Conservation (phyloP, 2,888 invertebrate genomes). For the Pseudeuparius sepicola region DNA sequence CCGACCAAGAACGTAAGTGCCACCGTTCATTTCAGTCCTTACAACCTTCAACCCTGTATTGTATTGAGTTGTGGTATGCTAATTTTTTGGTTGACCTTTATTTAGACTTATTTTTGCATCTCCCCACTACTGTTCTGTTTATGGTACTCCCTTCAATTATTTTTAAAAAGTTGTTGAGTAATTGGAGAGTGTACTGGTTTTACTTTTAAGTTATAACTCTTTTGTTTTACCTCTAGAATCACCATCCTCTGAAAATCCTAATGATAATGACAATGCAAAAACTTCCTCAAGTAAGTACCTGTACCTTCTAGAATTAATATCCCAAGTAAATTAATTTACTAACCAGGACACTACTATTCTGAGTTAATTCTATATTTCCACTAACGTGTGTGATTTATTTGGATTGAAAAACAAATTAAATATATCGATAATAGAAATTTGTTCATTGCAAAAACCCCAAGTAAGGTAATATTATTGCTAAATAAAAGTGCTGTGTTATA, state of each 20-base stretch:
- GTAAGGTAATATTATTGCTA: too few relatives aligned
- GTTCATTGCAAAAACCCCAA: too few relatives aligned
- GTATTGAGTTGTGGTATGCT: too few relatives aligned
- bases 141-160: neutral
- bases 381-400: too few relatives aligned
- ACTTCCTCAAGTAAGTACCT: conserved; percentile 40
- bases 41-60: conserved; percentile 3
- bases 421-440: too few relatives aligned
- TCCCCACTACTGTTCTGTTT: conserved; percentile 10
- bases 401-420: too few relatives aligned
- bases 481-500: too few relatives aligned
- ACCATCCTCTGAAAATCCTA: conserved; percentile 35
- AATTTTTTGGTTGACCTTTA: too few relatives aligned
- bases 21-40: too few relatives aligned
- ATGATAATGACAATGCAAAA: conserved; percentile 38
- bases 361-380: too few relatives aligned
- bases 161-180: too few relatives aligned
- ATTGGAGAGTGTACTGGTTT: too few relatives aligned
- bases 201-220: conserved; percentile 24
- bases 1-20: conserved; percentile 94
- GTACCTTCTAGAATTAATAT: conserved; percentile 1
- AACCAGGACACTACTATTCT: conserved; percentile 4
- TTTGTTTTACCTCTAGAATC: conserved; percentile 37
- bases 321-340: conserved; percentile 1
- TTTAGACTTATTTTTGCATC: conserved; percentile 8